Percentiles rank a stretch among this genome's conserved stretches.
These are phyloP conservation scores for Aphelocoma coerulescens DNA, from an alignment of 2,113 vertebrate species.

Conservation along the genomic window DNA sequence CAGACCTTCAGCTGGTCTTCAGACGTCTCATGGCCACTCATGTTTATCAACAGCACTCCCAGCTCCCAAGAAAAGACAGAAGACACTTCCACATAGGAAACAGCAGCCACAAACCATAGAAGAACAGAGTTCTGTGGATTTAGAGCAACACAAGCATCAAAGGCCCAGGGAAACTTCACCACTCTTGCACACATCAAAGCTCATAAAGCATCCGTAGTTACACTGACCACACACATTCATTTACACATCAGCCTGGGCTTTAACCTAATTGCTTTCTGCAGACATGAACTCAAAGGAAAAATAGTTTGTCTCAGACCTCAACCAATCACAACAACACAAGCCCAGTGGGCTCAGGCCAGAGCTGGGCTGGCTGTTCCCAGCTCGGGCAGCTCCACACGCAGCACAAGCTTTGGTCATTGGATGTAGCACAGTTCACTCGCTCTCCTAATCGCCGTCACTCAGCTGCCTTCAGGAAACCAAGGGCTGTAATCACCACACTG, in stretches of 20 bases:
- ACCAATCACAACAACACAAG: neutral
- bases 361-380: neutral
- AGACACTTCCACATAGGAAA: neutral
- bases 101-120: neutral
- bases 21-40: neutral
- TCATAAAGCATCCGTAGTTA: neutral
- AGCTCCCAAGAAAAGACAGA: neutral
- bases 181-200: accelerated
- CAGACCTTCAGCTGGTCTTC: neutral
- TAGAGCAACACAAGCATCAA: neutral
- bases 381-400: accelerated
- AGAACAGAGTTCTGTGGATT: neutral
- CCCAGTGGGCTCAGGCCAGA: neutral
- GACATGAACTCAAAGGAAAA: neutral
- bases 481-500: neutral
- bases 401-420: neutral
- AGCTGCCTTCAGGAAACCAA: neutral
- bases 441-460: neutral
- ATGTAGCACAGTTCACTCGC: accelerated
- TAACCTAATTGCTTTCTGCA: neutral
- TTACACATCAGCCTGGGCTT: neutral
- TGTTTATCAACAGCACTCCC: neutral
- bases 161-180: neutral
- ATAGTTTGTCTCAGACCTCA: neutral
- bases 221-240: neutral